A percentile compares a stretch with the other conserved stretches of the same genome.
phyloP scores from a whole-genome alignment of 2,797 vertebrate genomes.

The Phoeniculus purpureus region DNA sequence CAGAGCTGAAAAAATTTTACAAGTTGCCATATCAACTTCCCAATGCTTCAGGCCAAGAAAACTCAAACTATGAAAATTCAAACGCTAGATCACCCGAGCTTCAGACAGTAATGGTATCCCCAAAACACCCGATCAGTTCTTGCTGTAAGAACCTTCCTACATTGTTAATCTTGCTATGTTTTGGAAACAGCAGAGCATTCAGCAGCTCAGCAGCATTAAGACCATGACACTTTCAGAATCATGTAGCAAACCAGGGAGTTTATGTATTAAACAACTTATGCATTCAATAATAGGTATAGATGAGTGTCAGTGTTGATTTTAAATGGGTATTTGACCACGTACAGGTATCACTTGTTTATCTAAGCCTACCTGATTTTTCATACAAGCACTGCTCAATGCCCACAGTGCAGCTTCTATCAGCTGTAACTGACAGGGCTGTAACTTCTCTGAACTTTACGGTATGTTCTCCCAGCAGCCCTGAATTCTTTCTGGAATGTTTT shows the following conservation, averaged over 20 bases:
- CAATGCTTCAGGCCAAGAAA: too few species aligned
- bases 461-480: rapidly evolving
- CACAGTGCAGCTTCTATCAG: not conserved
- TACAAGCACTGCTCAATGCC: not conserved
- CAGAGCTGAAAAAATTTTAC: too few species aligned
- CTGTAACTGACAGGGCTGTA: not conserved
- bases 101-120: not conserved
- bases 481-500: not conserved
- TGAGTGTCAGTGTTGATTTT: not conserved
- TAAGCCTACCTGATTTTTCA: not conserved
- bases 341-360: not conserved
- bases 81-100: not conserved
- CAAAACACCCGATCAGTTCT: not conserved
- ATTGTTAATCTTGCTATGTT: not conserved
- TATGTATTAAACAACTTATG: rapidly evolving
- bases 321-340: not conserved
- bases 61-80: too few species aligned
- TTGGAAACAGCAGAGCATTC: not conserved
- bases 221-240: not conserved
- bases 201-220: not conserved
- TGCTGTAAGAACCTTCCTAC: not conserved
- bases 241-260: not conserved
- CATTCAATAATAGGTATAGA: not conserved
- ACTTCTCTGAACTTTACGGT: not conserved
- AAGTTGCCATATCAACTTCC: too few species aligned